Percentiles rank a stretch among this genome's conserved stretches.
These are phyloP conservation scores for Ceyx margarethae DNA, from an alignment of 2,113 vertebrate species.

Conservation along the genomic window DNA sequence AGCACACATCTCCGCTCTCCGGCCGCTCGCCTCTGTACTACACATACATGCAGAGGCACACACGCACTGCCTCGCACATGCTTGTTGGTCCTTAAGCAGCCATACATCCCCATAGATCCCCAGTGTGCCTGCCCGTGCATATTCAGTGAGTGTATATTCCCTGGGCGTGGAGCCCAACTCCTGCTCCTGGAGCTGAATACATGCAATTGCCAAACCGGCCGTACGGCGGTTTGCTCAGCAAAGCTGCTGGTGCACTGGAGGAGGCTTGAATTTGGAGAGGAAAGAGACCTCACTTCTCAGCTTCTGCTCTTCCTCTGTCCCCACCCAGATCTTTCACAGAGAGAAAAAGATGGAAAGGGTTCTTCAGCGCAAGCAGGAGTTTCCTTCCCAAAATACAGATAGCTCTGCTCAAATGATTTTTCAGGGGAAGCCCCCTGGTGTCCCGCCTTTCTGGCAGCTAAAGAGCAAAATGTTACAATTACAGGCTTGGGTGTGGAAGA, in stretches of 20 bases:
- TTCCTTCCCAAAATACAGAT: conserved; percentile 40
- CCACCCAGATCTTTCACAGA: not conserved
- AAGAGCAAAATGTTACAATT: conserved; percentile 39
- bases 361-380: not conserved
- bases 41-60: not conserved
- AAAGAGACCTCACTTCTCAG: not conserved
- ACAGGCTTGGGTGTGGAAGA: conserved; percentile 18
- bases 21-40: not conserved
- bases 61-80: not conserved
- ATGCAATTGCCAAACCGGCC: not conserved
- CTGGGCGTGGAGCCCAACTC: not conserved
- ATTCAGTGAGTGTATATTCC: not conserved
- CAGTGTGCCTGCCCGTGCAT: rapidly evolving
- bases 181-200: not conserved
- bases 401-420: conserved; percentile 17
- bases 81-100: not conserved
- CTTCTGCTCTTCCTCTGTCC: not conserved
- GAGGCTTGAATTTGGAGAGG: not conserved
- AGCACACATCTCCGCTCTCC: not conserved
- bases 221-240: not conserved
- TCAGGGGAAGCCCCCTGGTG: conserved; percentile 15
- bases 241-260: not conserved
- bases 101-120: not conserved
- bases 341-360: not conserved
- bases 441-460: conserved; percentile 51